Evolutionary conservation across 2,888 invertebrate species (phyloP).

Genomic region (Macropis europaea): DNA sequence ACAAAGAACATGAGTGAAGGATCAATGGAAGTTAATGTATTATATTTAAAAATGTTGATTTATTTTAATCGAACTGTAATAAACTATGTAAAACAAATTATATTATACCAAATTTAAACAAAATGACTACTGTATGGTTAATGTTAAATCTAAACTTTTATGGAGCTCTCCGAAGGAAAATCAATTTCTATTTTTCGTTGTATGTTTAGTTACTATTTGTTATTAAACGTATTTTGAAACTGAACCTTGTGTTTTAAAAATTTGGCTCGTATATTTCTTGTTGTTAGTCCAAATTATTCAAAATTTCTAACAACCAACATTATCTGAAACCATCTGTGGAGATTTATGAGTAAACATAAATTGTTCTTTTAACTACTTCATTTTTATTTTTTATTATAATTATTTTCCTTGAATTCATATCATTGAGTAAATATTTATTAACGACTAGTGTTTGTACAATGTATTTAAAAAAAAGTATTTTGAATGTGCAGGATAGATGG

Average conservation of each 20-base stretch:
- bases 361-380: no score
- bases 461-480: no score
- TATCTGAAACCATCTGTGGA: no score
- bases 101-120: constrained; percentile 10
- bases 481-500: no score
- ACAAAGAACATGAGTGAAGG: constrained; percentile 33
- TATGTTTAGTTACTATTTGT: not conserved
- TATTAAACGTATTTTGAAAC: not conserved
- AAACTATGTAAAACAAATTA: constrained; percentile 55
- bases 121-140: constrained; percentile 14
- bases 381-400: no score
- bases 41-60: constrained; percentile 68
- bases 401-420: no score
- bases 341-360: no score
- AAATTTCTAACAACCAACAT: no score
- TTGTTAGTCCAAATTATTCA: no score
- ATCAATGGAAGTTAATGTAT: constrained; percentile 66
- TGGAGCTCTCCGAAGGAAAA: constrained; percentile 6
- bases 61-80: constrained; percentile 70
- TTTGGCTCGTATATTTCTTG: not conserved
- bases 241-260: not conserved
- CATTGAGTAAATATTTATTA: no score
- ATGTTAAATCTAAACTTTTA: constrained; percentile 4
- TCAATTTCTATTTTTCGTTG: not conserved
- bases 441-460: no score